phyloP scores from a whole-genome alignment of 1,140 invertebrate species.

The Tenebrio molitor region DNA sequence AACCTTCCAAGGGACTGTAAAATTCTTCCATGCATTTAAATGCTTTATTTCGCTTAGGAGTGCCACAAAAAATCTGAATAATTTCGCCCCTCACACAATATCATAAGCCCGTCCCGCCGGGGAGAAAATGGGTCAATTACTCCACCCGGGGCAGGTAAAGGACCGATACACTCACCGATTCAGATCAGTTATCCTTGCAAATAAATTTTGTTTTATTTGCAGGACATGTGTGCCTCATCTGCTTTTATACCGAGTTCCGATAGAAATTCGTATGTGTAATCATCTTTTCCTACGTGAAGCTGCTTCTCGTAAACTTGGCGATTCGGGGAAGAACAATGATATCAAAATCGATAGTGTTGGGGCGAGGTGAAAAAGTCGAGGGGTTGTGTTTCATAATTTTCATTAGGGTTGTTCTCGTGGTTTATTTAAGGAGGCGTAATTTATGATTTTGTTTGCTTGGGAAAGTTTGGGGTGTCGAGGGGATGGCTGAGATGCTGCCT shows the following conservation, averaged over 20 bases:
- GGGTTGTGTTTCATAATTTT: no score
- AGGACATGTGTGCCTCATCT: constrained; percentile 20
- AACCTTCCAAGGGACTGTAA: constrained; percentile 63
- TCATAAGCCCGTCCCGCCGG: not conserved
- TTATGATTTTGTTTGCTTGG: no score
- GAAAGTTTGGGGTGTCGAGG: no score
- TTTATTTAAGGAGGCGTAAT: no score
- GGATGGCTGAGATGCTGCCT: no score
- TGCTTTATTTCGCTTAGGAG: constrained; percentile 62
- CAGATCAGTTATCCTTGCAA: constrained; percentile 1
- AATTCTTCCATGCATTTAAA: constrained; percentile 66
- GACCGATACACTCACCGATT: no score
- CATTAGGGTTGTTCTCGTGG: no score
- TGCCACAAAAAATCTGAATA: constrained; percentile 62
- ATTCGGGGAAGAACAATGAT: not conserved
- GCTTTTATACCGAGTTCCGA: constrained; percentile 15
- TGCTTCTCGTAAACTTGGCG: constrained; percentile 1
- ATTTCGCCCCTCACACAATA: constrained; percentile 30
- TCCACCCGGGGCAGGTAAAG: not conserved
- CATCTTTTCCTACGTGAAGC: constrained; percentile 6
- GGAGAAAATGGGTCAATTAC: constrained; percentile 41
- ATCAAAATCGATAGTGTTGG: not conserved
- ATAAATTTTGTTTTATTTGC: constrained; percentile 22
- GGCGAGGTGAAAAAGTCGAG: no score
- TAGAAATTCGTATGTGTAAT: constrained; percentile 17